Base-by-base conservation (phyloP, 2,797 vertebrate genomes). In the Semotilus atromaculatus region DNA sequence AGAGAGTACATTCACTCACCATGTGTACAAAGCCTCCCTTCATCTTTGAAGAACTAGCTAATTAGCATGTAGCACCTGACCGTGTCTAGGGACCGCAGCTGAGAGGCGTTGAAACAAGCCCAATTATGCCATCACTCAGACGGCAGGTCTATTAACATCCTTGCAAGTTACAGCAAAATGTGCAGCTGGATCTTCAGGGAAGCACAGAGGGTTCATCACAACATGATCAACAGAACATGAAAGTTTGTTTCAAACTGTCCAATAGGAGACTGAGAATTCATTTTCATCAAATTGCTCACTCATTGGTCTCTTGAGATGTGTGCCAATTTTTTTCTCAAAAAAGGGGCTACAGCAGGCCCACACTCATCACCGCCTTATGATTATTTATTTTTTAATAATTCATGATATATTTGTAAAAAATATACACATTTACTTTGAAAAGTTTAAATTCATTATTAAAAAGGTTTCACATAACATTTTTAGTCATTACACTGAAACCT, bases 11-110 rank as follows among this genome's bases (percentile, higher is more conserved):
- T 48, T 74, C 64, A 19, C 60, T 73, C 81, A 73, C 36, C 55
- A 74, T 60, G 23, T 26, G 66, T 40, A 95, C 93, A 94, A 94
- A 92, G 93, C 88, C 84, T 86, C 86, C 88, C 90, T 94, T 94
- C 92, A 94, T 94, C 86, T 88, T 87, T 79, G 74, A 58, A 88
- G 88, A 89, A 90, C 90, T 75, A 81, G 92, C 91, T 91, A 86
- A 94, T 94, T 95, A 94, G 91, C 90, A 93, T 93, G 91, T 92
- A 90, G 92, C 94, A 94, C 92, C 93, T 94, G 94, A 87, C 86
- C 76, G 48, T 87, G 88, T 86, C 62, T 68, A 74, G 81, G 77
- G 89, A 89, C 82, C 86, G 89, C 77, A 93, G 92, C 91, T 91
- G 88, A 93, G 90, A 91, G 90, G 5, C 29, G 45, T 51, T 82